These are phyloP conservation scores for Haliclystus octoradiatus DNA, from an alignment of 30 jellyfish, hydroid and myxozoan genomes.

Conservation along the genomic window DNA sequence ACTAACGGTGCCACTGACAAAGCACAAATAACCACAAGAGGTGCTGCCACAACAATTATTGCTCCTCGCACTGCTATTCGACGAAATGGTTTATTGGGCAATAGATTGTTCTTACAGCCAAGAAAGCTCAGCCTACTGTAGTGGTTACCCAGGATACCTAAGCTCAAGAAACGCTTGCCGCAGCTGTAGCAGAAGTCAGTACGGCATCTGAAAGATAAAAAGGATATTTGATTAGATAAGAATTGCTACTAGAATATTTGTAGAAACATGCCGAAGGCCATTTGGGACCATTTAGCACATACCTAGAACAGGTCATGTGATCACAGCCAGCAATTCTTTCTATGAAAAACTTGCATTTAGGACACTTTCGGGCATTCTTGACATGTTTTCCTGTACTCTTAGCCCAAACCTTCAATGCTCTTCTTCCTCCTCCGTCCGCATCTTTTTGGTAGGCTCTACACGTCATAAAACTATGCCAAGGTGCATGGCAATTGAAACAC, in stretches of 20 bases:
- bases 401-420: slow-evolving; percentile 77
- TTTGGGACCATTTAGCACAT: no score
- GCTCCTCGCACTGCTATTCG: slow-evolving; percentile 48
- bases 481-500: slow-evolving; percentile 80
- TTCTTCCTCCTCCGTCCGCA: slow-evolving; percentile 51
- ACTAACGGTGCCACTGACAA: no score
- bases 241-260: background rate
- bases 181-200: slow-evolving; percentile 79
- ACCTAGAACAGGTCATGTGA: slow-evolving; percentile 76
- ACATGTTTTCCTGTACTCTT: slow-evolving; percentile 35
- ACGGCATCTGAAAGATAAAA: slow-evolving; percentile 31
- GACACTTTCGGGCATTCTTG: slow-evolving; percentile 77
- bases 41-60: slow-evolving; percentile 15
- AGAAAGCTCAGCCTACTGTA: slow-evolving; percentile 49
- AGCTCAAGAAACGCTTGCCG: slow-evolving; percentile 43
- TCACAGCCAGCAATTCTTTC: slow-evolving; percentile 79
- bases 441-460: slow-evolving; percentile 55
- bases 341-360: slow-evolving; percentile 57
- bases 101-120: slow-evolving; percentile 61
- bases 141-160: slow-evolving; percentile 63
- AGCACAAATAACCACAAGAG: no score
- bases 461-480: slow-evolving; percentile 71
- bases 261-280: no score
- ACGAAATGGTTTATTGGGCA: slow-evolving; percentile 40
- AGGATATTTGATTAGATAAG: background rate